Evolutionary conservation across 2,797 vertebrate species (phyloP).

Genomic region (Mormyrus hasselquistii): DNA sequence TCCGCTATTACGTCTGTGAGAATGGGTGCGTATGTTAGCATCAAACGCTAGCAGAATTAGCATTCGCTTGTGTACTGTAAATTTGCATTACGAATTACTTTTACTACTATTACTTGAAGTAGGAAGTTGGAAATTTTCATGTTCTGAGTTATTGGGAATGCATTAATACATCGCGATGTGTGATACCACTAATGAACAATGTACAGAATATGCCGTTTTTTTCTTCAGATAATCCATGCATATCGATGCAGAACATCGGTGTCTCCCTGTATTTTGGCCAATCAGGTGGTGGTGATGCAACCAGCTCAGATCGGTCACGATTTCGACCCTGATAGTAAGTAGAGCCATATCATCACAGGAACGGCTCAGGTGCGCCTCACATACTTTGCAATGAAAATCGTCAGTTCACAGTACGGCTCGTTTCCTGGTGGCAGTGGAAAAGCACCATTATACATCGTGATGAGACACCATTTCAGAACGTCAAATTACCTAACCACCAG

Average conservation of each 20-base stretch:
- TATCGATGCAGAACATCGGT: neutral
- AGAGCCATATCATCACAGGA: neutral
- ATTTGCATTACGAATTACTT: neutral
- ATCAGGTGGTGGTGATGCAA: neutral
- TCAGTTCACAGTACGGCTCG: neutral
- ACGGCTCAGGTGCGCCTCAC: neutral
- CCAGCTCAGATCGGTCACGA: neutral
- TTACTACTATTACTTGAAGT: neutral
- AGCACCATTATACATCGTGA: neutral
- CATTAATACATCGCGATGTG: neutral
- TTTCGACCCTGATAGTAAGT: neutral
- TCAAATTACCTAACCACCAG: neutral
- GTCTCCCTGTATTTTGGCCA: neutral
- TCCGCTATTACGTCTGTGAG: neutral
- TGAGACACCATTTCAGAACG: neutral
- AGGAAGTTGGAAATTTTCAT: neutral
- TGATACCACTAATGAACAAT: neutral
- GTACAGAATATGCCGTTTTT: neutral
- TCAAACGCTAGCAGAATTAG: neutral
- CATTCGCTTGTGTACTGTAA: neutral
- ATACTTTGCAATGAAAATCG: neutral
- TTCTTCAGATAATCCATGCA: neutral
- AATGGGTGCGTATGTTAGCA: neutral
- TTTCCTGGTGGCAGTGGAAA: neutral
- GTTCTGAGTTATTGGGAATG: neutral